A percentile compares a stretch with the other conserved stretches of the same genome.
Evolutionary conservation across 2,113 vertebrate species (phyloP).

Genomic region (Elgaria multicarinata): DNA sequence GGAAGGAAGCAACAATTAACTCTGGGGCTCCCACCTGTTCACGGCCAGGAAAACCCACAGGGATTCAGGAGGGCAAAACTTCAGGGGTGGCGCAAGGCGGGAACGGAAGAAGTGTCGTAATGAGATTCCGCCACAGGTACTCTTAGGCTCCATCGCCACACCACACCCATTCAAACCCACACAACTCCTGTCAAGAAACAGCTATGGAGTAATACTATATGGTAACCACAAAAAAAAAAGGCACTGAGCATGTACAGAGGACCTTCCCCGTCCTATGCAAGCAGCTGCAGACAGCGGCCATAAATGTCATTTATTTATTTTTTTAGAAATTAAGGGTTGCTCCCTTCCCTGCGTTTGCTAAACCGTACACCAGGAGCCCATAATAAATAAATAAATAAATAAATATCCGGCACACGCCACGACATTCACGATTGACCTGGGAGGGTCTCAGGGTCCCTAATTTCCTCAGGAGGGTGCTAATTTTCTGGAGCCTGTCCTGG

Average conservation of each 20-base stretch:
- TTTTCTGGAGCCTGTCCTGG: too few relatives aligned
- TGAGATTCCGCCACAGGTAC: not conserved
- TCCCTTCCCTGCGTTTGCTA: too few relatives aligned
- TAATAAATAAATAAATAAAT: too few relatives aligned
- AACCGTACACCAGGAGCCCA: too few relatives aligned
- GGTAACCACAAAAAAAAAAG: too few relatives aligned
- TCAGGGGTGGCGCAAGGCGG: too few relatives aligned
- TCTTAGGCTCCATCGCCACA: not conserved
- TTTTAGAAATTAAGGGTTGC: not conserved
- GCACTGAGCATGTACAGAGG: not conserved
- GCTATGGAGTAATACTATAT: not conserved
- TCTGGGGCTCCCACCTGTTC: not conserved
- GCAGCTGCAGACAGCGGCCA: not conserved
- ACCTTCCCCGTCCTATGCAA: not conserved
- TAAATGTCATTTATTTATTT: not conserved
- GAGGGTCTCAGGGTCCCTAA: too few relatives aligned
- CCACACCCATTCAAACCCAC: not conserved
- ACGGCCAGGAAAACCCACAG: not conserved
- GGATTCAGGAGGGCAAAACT: not conserved
- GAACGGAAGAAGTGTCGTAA: not conserved
- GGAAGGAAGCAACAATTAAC: slow-evolving; percentile 13
- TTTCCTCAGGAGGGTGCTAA: too few relatives aligned
- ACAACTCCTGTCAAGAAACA: not conserved
- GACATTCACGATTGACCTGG: too few relatives aligned
- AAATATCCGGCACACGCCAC: too few relatives aligned